phyloP scores from a whole-genome alignment of 1,140 invertebrate species.

The Calephelis virginiensis region DNA sequence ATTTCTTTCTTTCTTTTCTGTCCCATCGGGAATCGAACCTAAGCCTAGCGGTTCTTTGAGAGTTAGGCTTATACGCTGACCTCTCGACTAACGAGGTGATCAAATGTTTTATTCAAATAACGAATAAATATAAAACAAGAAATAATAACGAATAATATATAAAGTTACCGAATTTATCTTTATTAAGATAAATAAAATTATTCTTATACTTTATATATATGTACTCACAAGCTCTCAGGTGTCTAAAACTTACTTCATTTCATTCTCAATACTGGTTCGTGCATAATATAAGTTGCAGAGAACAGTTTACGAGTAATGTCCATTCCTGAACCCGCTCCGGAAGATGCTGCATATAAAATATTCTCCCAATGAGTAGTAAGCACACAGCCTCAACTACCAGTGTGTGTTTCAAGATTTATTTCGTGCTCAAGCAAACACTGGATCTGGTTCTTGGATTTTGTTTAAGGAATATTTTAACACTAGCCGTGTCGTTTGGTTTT shows the following conservation, averaged over 20 bases:
- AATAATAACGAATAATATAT: no score
- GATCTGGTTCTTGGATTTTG: not conserved
- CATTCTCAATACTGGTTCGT: conserved; percentile 2
- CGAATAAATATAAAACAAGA: no score
- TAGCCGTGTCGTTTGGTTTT: no score
- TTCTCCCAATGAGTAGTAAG: not conserved
- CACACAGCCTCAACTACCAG: conserved; percentile 4
- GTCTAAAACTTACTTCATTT: not conserved
- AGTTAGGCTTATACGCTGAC: no score
- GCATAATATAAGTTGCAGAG: conserved; percentile 48
- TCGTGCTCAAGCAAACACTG: not conserved
- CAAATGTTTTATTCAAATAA: no score
- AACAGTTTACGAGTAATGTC: conserved; percentile 58
- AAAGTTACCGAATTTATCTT: no score
- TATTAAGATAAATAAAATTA: no score
- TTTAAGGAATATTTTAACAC: no score
- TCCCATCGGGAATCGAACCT: no score
- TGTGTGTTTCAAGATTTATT: conserved; percentile 7
- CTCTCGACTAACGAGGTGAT: no score
- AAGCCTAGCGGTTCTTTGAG: no score
- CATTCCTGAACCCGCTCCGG: conserved; percentile 49
- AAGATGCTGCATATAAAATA: conserved; percentile 51
- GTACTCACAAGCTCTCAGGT: not conserved
- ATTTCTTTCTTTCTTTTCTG: no score
- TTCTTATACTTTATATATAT: not conserved